A percentile compares a stretch with the other conserved stretches of the same genome.
Conservation (phyloP, 2,113 vertebrate species). For the Apus apus region DNA sequence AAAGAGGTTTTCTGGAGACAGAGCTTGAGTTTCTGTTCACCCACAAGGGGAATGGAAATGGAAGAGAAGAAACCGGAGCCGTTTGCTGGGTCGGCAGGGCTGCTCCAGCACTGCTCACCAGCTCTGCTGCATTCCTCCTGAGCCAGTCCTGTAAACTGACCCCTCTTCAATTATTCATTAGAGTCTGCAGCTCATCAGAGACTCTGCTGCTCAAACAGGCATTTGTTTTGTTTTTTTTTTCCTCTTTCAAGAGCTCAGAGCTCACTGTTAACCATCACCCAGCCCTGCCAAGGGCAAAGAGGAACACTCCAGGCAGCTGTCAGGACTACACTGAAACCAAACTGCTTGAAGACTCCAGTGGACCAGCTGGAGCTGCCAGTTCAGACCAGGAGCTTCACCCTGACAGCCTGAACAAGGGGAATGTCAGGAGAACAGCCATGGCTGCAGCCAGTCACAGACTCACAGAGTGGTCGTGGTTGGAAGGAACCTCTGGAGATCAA, state of each 20-base stretch:
- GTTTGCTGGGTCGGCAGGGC: neutral
- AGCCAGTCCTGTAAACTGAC: slow-evolving; percentile 58
- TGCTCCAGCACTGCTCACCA: neutral
- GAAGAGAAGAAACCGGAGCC: neutral
- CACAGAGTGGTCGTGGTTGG: too few species aligned
- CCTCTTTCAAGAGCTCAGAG: slow-evolving; percentile 5
- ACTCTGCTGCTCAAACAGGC: slow-evolving; percentile 25
- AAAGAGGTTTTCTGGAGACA: neutral
- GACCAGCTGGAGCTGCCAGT: neutral
- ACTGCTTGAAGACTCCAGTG: neutral
- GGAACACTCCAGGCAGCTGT: neutral
- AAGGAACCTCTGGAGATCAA: too few species aligned
- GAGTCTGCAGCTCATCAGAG: slow-evolving; percentile 43
- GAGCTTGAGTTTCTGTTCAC: neutral
- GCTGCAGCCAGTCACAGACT: neutral
- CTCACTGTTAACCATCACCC: neutral
- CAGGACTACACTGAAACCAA: neutral
- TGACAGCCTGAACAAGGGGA: neutral
- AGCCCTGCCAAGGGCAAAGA: neutral
- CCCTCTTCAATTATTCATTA: slow-evolving; percentile 66
- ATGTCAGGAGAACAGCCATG: neutral
- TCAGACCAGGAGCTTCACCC: neutral
- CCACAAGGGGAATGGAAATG: neutral
- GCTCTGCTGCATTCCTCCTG: slow-evolving; percentile 18
- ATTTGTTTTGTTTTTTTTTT: neutral